These are phyloP conservation scores for Alosa alosa DNA, from an alignment of 2,113 vertebrate genomes.

Conservation along the genomic window DNA sequence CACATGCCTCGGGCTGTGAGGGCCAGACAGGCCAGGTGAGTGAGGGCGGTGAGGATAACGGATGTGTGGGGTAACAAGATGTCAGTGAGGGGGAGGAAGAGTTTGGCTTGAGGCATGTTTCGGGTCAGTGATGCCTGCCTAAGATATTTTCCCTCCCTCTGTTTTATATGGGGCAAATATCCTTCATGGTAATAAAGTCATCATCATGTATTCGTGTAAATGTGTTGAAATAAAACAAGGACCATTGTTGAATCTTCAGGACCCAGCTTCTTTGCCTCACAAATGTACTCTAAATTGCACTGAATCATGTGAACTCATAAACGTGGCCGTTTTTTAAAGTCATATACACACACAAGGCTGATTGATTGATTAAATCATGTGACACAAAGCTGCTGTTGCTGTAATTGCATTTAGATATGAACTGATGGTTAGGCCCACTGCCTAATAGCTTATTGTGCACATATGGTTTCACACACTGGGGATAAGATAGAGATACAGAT, in stretches of 20 bases:
- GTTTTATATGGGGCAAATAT: too few species aligned
- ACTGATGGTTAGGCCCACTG: background rate
- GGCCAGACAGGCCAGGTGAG: slow-evolving; percentile 6
- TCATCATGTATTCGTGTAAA: background rate
- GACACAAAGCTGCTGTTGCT: background rate
- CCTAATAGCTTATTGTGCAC: background rate
- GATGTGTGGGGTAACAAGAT: background rate
- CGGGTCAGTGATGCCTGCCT: background rate
- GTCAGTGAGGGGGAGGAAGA: background rate
- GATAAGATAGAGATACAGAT: too few species aligned
- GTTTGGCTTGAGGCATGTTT: background rate
- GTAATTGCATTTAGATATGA: background rate
- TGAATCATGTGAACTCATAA: background rate
- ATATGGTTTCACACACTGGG: too few species aligned
- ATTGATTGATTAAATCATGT: background rate
- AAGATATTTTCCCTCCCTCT: too few species aligned
- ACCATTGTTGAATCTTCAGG: background rate
- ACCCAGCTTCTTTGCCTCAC: background rate
- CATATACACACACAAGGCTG: background rate
- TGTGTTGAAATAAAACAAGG: background rate
- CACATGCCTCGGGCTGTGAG: slow-evolving; percentile 59
- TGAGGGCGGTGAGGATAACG: background rate
- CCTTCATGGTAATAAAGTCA: too few species aligned
- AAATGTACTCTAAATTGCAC: background rate
- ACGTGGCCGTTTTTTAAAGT: background rate